Conservation (phyloP, 2,797 vertebrate species). For the Trachops cirrhosus region DNA sequence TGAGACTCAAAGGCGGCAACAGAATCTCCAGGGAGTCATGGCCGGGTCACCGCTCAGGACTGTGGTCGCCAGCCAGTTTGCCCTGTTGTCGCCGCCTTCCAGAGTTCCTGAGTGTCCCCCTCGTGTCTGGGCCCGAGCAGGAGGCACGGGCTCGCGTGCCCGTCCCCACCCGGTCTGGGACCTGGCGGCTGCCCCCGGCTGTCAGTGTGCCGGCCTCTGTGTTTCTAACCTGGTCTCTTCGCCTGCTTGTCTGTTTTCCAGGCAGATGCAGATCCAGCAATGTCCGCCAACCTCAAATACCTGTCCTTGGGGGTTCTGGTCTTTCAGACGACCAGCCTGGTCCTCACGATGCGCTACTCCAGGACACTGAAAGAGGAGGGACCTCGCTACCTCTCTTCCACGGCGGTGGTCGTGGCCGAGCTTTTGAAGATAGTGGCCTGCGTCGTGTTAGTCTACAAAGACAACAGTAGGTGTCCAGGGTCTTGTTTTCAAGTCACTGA, state of each 20-base stretch:
- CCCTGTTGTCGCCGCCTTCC: not conserved
- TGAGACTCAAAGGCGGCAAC: not conserved
- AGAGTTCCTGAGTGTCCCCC: not conserved
- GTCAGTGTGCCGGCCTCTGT: not conserved
- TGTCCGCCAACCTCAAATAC: conserved; percentile 94
- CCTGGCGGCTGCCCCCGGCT: not conserved
- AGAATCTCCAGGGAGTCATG: not conserved
- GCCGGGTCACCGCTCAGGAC: not conserved
- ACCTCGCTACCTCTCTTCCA: conserved; percentile 96
- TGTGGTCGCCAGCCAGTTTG: not conserved
- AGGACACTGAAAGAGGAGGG: conserved; percentile 96
- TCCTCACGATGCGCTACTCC: conserved; percentile 98
- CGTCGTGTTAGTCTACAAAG: conserved; percentile 94
- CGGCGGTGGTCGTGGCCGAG: conserved; percentile 96
- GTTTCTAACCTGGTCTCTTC: conserved; percentile 38
- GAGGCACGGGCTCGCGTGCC: not conserved
- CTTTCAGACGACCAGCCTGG: conserved; percentile 98
- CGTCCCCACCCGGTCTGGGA: not conserved
- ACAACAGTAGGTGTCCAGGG: conserved; percentile 84
- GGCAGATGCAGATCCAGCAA: conserved; percentile 78
- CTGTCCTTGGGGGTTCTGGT: conserved; percentile 97
- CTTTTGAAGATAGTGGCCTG: conserved; percentile 95
- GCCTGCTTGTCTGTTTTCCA: conserved; percentile 74
- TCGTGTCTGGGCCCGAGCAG: not conserved
- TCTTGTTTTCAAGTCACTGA: not conserved